These are phyloP conservation scores for Aradus depressus DNA, from an alignment of 2,888 invertebrate genomes.

Conservation along the genomic window DNA sequence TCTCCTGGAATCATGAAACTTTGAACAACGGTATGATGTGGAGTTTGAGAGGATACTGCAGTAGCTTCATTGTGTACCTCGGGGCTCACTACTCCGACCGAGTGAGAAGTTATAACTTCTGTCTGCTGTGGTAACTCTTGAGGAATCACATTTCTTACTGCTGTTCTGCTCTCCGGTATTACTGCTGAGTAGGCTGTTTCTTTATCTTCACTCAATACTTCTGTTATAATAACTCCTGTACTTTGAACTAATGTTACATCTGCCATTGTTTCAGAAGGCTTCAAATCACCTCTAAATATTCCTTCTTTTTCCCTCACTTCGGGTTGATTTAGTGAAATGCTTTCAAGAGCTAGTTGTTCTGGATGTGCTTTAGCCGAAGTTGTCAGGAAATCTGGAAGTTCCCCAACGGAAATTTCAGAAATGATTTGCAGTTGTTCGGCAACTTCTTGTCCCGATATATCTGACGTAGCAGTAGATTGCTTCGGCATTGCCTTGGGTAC, in stretches of 20 bases:
- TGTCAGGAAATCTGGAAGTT: conserved; percentile 25
- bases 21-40: conserved; percentile 27
- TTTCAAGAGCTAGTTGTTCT: conserved; percentile 31
- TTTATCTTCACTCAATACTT: conserved; percentile 31
- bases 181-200: conserved; percentile 32
- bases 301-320: conserved; percentile 32
- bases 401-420: conserved; percentile 18
- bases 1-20: conserved; percentile 27
- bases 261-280: conserved; percentile 28
- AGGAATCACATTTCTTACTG: conserved; percentile 42
- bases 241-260: conserved; percentile 32
- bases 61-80: conserved; percentile 4
- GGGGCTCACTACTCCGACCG: conserved; percentile 18
- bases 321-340: conserved; percentile 31
- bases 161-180: conserved; percentile 39
- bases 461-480: conserved; percentile 27
- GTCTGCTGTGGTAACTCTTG: conserved; percentile 35
- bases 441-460: conserved; percentile 35
- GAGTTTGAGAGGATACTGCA: conserved; percentile 26
- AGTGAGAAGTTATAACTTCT: conserved; percentile 36
- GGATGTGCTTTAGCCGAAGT: conserved; percentile 27
- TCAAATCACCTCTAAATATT: conserved; percentile 27
- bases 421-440: conserved; percentile 27
- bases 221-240: conserved; percentile 31
- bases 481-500: conserved; percentile 24